Conservation (phyloP, 2,888 invertebrate genomes). For the Gortyna flavago region DNA sequence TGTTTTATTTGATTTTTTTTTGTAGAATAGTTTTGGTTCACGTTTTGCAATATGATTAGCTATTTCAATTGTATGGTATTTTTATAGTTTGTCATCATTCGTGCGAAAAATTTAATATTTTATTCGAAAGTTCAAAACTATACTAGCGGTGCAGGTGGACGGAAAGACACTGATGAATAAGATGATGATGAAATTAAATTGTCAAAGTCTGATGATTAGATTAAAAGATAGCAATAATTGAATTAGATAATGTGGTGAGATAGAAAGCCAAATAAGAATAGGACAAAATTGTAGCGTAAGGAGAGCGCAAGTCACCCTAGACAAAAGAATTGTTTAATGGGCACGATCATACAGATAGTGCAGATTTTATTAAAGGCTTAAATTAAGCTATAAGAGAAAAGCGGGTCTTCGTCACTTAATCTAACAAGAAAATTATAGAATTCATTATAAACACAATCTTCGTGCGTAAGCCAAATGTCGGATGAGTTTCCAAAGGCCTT, state of each 20-base stretch:
- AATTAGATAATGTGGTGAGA: conserved; percentile 60
- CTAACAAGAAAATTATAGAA: background rate
- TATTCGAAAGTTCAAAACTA: background rate
- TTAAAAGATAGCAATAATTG: conserved; percentile 51
- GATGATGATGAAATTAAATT: conserved; percentile 6
- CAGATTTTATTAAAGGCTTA: conserved; percentile 55
- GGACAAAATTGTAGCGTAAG: conserved; percentile 66
- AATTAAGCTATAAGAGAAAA: conserved; percentile 58
- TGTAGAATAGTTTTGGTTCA: background rate
- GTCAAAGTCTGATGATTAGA: conserved; percentile 5
- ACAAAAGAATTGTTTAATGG: conserved; percentile 80
- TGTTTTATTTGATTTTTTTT: conserved; percentile 10
- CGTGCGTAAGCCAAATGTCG: conserved; percentile 30
- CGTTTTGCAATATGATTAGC: conserved; percentile 9
- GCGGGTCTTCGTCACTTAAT: conserved; percentile 24
- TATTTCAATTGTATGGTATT: background rate
- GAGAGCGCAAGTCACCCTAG: conserved; percentile 78
- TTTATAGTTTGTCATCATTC: background rate
- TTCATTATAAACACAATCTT: background rate
- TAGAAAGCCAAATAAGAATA: conserved; percentile 68
- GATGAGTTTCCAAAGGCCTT: conserved; percentile 39
- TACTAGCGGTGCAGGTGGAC: background rate
- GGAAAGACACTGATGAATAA: background rate
- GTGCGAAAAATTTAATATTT: background rate
- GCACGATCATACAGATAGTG: conserved; percentile 70